A percentile compares a stretch with the other conserved stretches of the same genome.
Conservation (phyloP, 2,888 invertebrate genomes). For the Dicyrtomina minuta region DNA sequence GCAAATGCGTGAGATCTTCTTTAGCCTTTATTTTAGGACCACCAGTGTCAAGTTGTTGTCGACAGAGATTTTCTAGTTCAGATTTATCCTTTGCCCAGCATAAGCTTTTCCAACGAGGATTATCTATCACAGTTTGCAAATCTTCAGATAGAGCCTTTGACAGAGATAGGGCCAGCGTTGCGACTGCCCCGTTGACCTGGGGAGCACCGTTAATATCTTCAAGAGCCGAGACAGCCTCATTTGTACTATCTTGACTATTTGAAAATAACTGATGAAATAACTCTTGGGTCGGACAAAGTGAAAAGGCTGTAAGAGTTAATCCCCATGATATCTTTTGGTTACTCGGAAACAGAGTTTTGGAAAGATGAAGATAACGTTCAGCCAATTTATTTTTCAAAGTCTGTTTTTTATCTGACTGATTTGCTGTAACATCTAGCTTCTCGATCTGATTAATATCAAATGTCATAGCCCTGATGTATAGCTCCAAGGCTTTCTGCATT, state of each 20-base stretch:
- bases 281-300: conserved; percentile 37
- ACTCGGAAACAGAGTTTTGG: conserved; percentile 29
- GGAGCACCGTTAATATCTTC: background rate
- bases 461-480: conserved; percentile 38
- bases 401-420: conserved; percentile 15
- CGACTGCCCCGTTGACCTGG: background rate
- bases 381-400: conserved; percentile 32
- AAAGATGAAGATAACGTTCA: conserved; percentile 31
- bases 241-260: background rate
- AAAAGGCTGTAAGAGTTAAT: conserved; percentile 45
- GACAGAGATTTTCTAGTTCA: conserved; percentile 34
- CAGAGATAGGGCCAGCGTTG: background rate
- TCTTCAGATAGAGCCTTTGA: conserved; percentile 30
- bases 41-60: conserved; percentile 32
- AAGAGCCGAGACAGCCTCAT: background rate
- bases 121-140: conserved; percentile 36
- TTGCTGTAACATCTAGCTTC: conserved; percentile 14
- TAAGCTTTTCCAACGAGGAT: conserved; percentile 40
- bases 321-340: conserved; percentile 28
- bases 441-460: conserved; percentile 40
- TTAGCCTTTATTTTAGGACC: conserved; percentile 39
- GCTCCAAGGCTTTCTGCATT: conserved; percentile 28
- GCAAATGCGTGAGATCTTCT: conserved; percentile 38
- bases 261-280: conserved; percentile 41
- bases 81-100: conserved; percentile 25